phyloP scores from a whole-genome alignment of 2,888 invertebrate genomes.

The Drosophila meridionalis region DNA sequence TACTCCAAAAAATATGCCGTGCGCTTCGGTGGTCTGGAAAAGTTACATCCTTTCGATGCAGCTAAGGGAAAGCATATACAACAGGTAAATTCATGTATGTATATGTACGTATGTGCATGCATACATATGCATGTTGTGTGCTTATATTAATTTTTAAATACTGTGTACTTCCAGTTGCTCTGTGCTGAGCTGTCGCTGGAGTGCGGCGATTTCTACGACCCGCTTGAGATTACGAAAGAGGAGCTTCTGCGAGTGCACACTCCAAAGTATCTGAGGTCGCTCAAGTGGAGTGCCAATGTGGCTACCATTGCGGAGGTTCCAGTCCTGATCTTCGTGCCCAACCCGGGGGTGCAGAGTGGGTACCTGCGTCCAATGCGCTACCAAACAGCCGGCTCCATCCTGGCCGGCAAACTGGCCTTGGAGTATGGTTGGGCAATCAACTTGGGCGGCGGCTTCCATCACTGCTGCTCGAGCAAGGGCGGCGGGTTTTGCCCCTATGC shows the following conservation, averaged over 20 bases:
- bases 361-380: conserved; percentile 92
- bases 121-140: background rate
- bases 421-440: conserved; percentile 95
- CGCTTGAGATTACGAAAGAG: conserved; percentile 89
- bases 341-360: conserved; percentile 90
- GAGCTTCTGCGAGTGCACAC: conserved; percentile 92
- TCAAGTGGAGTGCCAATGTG: conserved; percentile 92
- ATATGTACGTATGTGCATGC: background rate
- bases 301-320: conserved; percentile 93
- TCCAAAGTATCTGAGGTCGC: conserved; percentile 88
- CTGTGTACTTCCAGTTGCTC: conserved; percentile 85
- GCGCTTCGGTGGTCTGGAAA: conserved; percentile 92
- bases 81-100: conserved; percentile 85
- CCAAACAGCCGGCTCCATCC: conserved; percentile 92
- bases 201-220: conserved; percentile 88
- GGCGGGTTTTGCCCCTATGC: conserved; percentile 97
- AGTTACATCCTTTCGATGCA: conserved; percentile 94
- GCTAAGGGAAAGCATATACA: conserved; percentile 93
- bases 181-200: conserved; percentile 87
- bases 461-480: conserved; percentile 91
- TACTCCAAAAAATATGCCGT: conserved; percentile 93
- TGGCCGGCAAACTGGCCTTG: conserved; percentile 93
- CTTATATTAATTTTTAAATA: background rate
- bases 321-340: conserved; percentile 90
- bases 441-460: conserved; percentile 95